Evolutionary conservation across 1,140 invertebrate genomes (phyloP), one percentile per base, ranked within the genome.

Genomic region (Drosophila chauvacae): DNA sequence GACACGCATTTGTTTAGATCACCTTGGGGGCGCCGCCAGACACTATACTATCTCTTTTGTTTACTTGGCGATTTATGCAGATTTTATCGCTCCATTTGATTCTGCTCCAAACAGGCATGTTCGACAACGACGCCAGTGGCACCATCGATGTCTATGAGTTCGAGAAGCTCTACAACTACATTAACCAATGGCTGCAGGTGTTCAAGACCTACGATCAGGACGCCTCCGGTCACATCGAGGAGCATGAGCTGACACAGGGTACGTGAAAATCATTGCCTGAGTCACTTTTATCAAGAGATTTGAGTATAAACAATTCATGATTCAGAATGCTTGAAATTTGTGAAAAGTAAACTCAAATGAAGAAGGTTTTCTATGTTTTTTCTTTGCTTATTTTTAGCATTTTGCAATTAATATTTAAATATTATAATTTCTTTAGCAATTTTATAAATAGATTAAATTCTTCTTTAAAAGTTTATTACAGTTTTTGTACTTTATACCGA

Each of bases 71-170:
- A 45, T 53, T 47, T 37, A 66, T 55, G 61, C 33, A 30, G 2
- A 16, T 68, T 69, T 63, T 68, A 69, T 37, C 42, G 44, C 41
- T 26, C 2, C 23, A 41, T 76, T 62, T 60, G 26, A 60, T 66
- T 83, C 53, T 71, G 75, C 60, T 62, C 55, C 23, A 57, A 11
- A 30, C n/a, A 96, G 96, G 95, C 65, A 97, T 98, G 96, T 98
- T 98, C 94, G 97, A 98, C 92, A 95, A 95, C 79, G 96, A 97
- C 90, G 95, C 95, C 77, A 95, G 94, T 73, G 97, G 97, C n/a
- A 96, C 95, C n/a, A 98, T 98, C 79, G 96, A 97, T 92, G 60
- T 98, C 1, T 94, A 95, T 80, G 97, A 98, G 93, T 98, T 98
- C 92, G 95, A 96, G 84, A 95, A 96, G 79, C 93, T 98, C 10